Conservation (phyloP, 1,140 invertebrate genomes). For the Brachionus sp. region DNA sequence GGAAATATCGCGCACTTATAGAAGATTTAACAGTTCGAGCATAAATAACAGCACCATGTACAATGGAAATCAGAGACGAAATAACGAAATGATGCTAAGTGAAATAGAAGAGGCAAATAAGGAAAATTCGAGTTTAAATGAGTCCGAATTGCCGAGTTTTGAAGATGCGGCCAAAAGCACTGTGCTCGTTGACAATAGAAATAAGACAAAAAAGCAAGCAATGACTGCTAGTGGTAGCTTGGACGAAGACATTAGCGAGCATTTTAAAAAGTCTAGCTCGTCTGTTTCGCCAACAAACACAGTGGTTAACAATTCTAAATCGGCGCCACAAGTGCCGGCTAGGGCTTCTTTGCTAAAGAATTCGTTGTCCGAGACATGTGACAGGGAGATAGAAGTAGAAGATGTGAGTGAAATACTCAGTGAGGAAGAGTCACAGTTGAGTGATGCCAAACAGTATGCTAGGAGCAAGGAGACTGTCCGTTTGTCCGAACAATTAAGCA, state of each 20-base stretch:
- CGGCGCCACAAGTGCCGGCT: not conserved
- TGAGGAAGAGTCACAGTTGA: not conserved
- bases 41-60: conserved; percentile 30
- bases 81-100: not conserved
- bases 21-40: conserved; percentile 4
- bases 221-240: not conserved
- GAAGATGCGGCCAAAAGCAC: not conserved
- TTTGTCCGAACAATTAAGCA: not conserved
- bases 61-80: not conserved
- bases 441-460: not conserved
- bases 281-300: not conserved
- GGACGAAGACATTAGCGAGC: not conserved
- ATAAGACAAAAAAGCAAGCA: not conserved
- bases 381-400: conserved; percentile 18
- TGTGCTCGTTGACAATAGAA: not conserved
- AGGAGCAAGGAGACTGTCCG: not conserved
- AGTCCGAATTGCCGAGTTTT: conserved; percentile 13
- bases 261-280: not conserved
- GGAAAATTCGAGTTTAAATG: conserved; percentile 3
- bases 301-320: not conserved
- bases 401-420: conserved; percentile 36
- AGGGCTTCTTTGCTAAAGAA: not conserved
- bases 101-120: conserved; percentile 13
- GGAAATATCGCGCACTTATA: not conserved
- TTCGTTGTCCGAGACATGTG: not conserved